Percentiles rank a stretch among this genome's conserved stretches.
These are phyloP conservation scores for Lethrus apterus DNA, from an alignment of 1,140 invertebrate genomes.

Conservation along the genomic window DNA sequence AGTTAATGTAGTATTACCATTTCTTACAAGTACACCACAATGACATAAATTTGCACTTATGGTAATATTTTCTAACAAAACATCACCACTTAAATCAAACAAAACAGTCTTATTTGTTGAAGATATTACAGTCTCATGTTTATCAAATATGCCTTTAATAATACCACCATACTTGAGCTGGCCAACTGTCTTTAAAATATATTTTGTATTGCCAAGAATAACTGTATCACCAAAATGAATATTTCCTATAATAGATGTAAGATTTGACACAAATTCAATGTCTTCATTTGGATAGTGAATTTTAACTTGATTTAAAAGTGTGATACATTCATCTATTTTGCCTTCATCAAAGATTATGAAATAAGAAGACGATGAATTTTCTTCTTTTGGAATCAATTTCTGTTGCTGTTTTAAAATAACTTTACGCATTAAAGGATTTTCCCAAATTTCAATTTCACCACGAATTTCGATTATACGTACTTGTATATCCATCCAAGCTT, in stretches of 20 bases:
- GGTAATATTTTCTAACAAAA: slow-evolving; percentile 41
- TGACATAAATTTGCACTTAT: slow-evolving; percentile 40
- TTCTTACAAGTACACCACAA: slow-evolving; percentile 39
- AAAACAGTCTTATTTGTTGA: slow-evolving; percentile 41
- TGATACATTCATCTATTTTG: slow-evolving; percentile 42
- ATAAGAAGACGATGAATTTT: slow-evolving; percentile 14
- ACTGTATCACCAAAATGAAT: slow-evolving; percentile 42
- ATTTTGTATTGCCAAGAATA: slow-evolving; percentile 42
- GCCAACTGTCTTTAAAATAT: slow-evolving; percentile 40
- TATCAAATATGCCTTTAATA: slow-evolving; percentile 40
- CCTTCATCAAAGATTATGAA: slow-evolving; percentile 47
- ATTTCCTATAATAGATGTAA: slow-evolving; percentile 44
- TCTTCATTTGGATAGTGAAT: slow-evolving; percentile 36
- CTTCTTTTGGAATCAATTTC: slow-evolving; percentile 25
- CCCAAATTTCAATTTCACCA: slow-evolving; percentile 52
- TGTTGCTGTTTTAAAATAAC: slow-evolving; percentile 37
- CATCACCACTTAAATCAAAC: slow-evolving; percentile 38
- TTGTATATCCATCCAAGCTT: slow-evolving; percentile 48
- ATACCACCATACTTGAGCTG: slow-evolving; percentile 46
- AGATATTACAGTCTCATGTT: slow-evolving; percentile 32
- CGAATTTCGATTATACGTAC: slow-evolving; percentile 52
- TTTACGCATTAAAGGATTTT: slow-evolving; percentile 51
- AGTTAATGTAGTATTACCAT: slow-evolving; percentile 33
- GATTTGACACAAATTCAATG: slow-evolving; percentile 37
- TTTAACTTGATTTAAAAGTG: slow-evolving; percentile 41